phyloP scores from a whole-genome alignment of 1,140 invertebrate species.

The Tyrophagus putrescentiae region DNA sequence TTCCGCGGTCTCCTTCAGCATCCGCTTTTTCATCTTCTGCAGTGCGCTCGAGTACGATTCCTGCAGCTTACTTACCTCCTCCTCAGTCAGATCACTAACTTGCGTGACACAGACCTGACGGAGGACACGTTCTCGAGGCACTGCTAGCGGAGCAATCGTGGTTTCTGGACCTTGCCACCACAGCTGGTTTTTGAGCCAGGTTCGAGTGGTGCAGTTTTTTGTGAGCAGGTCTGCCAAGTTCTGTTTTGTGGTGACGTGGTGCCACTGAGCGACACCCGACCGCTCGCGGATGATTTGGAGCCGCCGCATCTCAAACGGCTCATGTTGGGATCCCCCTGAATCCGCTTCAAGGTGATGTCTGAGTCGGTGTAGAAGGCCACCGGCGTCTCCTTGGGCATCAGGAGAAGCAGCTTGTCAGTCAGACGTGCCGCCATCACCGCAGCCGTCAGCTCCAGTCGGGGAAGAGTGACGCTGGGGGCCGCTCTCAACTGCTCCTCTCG shows the following conservation, averaged over 20 bases:
- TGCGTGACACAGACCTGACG: no score
- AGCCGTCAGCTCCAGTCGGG: neutral
- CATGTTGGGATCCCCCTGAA: neutral
- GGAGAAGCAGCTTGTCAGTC: neutral
- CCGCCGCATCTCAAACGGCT: neutral
- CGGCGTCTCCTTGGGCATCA: neutral
- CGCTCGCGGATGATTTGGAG: neutral
- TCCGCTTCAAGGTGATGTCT: neutral
- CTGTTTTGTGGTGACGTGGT: neutral
- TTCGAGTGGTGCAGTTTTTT: neutral
- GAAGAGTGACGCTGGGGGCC: neutral
- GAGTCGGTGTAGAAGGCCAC: neutral
- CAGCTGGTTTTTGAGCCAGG: neutral
- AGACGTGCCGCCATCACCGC: neutral
- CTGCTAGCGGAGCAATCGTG: neutral
- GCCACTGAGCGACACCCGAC: neutral
- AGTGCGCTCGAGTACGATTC: neutral
- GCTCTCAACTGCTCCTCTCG: no score
- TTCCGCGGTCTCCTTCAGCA: no score
- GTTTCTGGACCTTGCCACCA: neutral
- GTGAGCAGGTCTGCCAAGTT: neutral
- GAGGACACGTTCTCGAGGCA: neutral
- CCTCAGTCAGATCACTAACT: neutral
- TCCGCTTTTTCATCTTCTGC: no score
- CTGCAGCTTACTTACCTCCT: neutral